A percentile compares a stretch with the other conserved stretches of the same genome.
These are phyloP conservation scores for Timema podura DNA, from an alignment of 2,888 invertebrate species.

Conservation along the genomic window DNA sequence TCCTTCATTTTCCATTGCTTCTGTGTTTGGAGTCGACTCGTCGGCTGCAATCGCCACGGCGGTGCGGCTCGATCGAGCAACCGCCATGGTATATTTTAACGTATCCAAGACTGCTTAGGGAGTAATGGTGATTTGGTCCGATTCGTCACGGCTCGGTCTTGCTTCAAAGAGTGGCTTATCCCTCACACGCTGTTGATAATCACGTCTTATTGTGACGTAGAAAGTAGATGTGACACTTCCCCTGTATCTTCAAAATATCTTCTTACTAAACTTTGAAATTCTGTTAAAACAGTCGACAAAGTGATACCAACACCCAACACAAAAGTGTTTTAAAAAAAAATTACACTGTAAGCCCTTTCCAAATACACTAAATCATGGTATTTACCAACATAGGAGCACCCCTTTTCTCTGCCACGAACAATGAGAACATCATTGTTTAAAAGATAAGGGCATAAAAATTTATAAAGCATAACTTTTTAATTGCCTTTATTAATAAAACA, in stretches of 20 bases:
- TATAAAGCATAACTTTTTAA: too few species aligned
- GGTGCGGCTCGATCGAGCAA: slow-evolving; percentile 25
- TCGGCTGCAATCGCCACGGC: slow-evolving; percentile 26
- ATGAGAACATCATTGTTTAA: too few species aligned
- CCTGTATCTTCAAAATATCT: slow-evolving; percentile 8
- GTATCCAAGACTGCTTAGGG: too few species aligned
- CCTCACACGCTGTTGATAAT: slow-evolving; percentile 25
- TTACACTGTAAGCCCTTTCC: too few species aligned
- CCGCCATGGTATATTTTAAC: slow-evolving; percentile 16
- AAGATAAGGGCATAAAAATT: too few species aligned
- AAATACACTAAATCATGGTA: too few species aligned
- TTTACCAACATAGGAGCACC: too few species aligned
- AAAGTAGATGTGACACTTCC: slow-evolving; percentile 32
- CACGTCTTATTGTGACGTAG: slow-evolving; percentile 34
- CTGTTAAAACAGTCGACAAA: too few species aligned
- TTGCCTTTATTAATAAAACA: too few species aligned
- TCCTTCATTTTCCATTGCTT: slow-evolving; percentile 27
- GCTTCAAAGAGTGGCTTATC: slow-evolving; percentile 19
- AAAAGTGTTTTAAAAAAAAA: too few species aligned
- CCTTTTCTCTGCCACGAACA: too few species aligned
- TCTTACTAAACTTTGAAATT: neutral
- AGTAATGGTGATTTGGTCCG: slow-evolving; percentile 16
- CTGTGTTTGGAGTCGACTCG: slow-evolving; percentile 29
- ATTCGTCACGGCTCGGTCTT: slow-evolving; percentile 28
- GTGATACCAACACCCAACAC: too few species aligned